Evolutionary conservation across 2,797 vertebrate genomes (phyloP).

Genomic region (Telmatherina bonti): DNA sequence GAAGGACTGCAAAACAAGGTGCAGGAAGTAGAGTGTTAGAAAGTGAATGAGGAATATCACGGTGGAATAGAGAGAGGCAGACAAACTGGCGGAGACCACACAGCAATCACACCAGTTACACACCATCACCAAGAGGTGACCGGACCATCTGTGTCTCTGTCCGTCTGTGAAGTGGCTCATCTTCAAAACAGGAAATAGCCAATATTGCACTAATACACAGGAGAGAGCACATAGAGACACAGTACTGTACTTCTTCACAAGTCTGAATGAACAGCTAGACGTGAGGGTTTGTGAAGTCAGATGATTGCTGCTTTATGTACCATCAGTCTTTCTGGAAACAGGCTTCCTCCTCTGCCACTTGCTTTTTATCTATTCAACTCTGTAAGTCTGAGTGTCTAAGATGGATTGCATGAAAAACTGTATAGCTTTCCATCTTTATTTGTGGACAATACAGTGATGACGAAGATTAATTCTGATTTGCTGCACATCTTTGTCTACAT

Average conservation of each 20-base stretch:
- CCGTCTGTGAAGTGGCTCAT: constrained; percentile 52
- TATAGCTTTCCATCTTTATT: constrained; percentile 43
- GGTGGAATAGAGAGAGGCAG: constrained; percentile 30
- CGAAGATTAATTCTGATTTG: constrained; percentile 2
- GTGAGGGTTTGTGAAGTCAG: background rate
- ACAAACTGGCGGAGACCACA: constrained; percentile 52
- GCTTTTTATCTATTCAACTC: background rate
- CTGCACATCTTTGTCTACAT: background rate
- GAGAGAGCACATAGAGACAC: constrained; percentile 14
- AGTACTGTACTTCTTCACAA: constrained; percentile 8
- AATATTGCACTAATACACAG: constrained; percentile 65
- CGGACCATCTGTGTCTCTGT: constrained; percentile 61
- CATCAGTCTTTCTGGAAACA: background rate
- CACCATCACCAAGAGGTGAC: constrained; percentile 68
- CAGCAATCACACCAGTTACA: constrained; percentile 70
- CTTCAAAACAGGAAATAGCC: constrained; percentile 73
- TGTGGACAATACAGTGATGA: constrained; percentile 32
- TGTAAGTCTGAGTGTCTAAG: background rate
- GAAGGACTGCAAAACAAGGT: constrained; percentile 10
- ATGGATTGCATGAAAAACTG: constrained; percentile 37
- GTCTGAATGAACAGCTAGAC: constrained; percentile 4
- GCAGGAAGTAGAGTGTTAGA: constrained; percentile 26
- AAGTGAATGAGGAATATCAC: constrained; percentile 23
- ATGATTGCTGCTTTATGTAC: background rate
- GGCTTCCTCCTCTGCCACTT: too few relatives aligned